A percentile compares a stretch with the other conserved stretches of the same genome.
phyloP scores from a whole-genome alignment of 1,140 invertebrate genomes.

The Eulimnadia texana region DNA sequence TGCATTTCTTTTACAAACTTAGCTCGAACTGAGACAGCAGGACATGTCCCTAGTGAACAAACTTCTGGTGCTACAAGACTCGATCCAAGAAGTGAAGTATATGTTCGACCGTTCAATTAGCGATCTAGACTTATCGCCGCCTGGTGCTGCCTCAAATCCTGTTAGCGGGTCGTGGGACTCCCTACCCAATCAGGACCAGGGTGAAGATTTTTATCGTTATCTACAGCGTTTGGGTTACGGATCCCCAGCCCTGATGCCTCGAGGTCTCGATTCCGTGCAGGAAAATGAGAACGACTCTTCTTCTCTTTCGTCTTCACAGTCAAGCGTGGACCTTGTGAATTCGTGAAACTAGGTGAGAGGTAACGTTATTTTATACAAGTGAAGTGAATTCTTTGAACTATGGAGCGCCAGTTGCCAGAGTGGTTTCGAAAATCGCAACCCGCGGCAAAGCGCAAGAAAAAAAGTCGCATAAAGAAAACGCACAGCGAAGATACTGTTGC shows the following conservation, averaged over 20 bases:
- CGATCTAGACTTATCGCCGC: slow-evolving; percentile 43
- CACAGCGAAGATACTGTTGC: neutral
- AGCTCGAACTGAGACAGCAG: slow-evolving; percentile 67
- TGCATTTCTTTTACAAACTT: slow-evolving; percentile 25
- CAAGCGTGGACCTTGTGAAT: slow-evolving; percentile 1
- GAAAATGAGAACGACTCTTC: slow-evolving; percentile 18
- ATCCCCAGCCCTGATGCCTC: neutral
- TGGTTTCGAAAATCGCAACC: slow-evolving; percentile 16
- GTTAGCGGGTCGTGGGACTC: slow-evolving; percentile 39
- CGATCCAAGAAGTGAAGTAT: slow-evolving; percentile 68
- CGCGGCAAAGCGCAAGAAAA: slow-evolving; percentile 16
- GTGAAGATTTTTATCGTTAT: slow-evolving; percentile 28
- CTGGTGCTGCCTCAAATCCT: slow-evolving; percentile 41
- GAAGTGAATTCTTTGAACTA: neutral
- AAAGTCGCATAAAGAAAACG: slow-evolving; percentile 14
- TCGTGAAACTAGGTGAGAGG: neutral
- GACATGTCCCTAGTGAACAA: slow-evolving; percentile 71
- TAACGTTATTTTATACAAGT: neutral
- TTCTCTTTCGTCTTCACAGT: slow-evolving; percentile 11
- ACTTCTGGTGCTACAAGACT: slow-evolving; percentile 72
- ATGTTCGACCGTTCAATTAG: slow-evolving; percentile 35
- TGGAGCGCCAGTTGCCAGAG: slow-evolving; percentile 8
- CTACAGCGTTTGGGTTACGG: slow-evolving; percentile 8
- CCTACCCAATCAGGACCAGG: slow-evolving; percentile 23
- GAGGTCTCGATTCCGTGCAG: slow-evolving; percentile 13